Evolutionary conservation across 2,113 vertebrate species (phyloP).

Genomic region (Sialia sialis): DNA sequence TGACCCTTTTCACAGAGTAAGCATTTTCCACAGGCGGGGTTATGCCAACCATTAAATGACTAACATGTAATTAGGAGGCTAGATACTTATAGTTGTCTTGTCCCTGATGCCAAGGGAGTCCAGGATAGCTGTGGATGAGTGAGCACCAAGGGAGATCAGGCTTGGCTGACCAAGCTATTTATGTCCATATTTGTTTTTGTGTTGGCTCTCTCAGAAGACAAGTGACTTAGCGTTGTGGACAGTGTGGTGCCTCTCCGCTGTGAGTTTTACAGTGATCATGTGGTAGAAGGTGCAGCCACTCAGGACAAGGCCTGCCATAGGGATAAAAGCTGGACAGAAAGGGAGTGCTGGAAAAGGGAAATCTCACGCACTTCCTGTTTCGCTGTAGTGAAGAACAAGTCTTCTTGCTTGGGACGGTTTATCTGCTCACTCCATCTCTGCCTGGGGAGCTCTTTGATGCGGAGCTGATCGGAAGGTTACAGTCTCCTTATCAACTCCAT

Average conservation of each 20-base stretch:
- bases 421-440: conserved; percentile 53
- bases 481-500: conserved; percentile 54
- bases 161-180: conserved; percentile 16
- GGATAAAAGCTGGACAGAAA: background rate
- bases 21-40: conserved; percentile 65
- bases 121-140: conserved; percentile 31
- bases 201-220: background rate
- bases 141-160: background rate
- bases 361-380: conserved; percentile 26
- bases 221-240: accelerated
- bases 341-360: conserved; percentile 42
- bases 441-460: conserved; percentile 30
- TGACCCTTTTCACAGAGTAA: conserved; percentile 49
- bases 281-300: background rate
- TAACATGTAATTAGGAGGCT: conserved; percentile 61
- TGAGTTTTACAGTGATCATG: background rate
- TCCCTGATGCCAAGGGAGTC: conserved; percentile 43
- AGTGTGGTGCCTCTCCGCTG: background rate
- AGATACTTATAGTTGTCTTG: conserved; percentile 61
- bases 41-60: conserved; percentile 51
- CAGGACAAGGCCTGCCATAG: background rate
- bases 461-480: conserved; percentile 31
- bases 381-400: conserved; percentile 15
- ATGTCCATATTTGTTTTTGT: background rate
- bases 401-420: background rate